Evolutionary conservation across 2,113 vertebrate species (phyloP).

Genomic region (Dipodomys ordii): DNA sequence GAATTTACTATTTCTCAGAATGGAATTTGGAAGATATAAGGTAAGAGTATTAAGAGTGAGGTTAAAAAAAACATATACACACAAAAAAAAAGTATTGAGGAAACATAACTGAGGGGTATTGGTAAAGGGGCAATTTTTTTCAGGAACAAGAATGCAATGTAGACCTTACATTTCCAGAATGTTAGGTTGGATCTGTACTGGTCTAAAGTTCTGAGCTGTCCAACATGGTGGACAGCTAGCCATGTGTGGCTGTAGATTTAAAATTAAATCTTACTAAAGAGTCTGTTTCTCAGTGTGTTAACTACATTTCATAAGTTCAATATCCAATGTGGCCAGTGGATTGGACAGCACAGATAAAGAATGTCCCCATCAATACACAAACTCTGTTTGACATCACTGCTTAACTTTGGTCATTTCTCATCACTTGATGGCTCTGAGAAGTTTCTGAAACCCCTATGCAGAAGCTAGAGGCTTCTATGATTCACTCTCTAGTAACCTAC

Average conservation of each 20-base stretch:
- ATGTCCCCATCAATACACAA: not conserved
- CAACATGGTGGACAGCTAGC: not conserved
- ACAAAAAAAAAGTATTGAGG: not conserved
- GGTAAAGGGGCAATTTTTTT: not conserved
- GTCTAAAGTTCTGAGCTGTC: not conserved
- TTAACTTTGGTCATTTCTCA: not conserved
- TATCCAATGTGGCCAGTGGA: not conserved
- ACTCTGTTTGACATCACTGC: not conserved
- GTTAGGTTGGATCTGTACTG: not conserved
- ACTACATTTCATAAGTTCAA: not conserved
- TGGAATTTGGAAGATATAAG: conserved; percentile 30
- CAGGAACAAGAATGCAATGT: not conserved
- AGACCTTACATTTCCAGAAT: not conserved
- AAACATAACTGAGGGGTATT: not conserved
- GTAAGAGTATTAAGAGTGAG: not conserved
- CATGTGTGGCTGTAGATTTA: not conserved
- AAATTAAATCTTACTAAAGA: not conserved
- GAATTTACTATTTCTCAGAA: not conserved
- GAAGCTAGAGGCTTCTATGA: not conserved
- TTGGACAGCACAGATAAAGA: not conserved
- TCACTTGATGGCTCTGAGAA: not conserved
- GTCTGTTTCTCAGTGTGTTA: not conserved
- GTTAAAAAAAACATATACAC: not conserved
- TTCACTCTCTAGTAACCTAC: not conserved
- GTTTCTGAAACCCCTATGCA: conserved; percentile 28